Conservation (phyloP, 2,113 vertebrate species). For the Gadus macrocephalus region DNA sequence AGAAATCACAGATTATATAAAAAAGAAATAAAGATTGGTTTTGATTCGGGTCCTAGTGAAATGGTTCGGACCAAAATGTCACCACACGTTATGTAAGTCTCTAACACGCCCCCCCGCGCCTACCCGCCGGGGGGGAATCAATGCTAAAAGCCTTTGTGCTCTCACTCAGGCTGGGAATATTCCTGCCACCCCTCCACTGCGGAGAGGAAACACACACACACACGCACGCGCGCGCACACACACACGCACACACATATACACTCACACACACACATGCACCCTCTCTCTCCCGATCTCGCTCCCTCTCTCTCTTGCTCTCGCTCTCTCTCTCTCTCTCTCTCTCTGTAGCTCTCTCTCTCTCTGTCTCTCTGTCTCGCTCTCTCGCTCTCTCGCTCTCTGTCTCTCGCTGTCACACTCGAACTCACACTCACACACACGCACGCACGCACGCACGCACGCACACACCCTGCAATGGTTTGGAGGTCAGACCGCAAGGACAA, state of each 20-base stretch:
- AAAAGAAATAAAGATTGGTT: no score
- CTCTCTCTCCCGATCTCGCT: no score
- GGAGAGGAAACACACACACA: neutral
- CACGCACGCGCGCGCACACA: no score
- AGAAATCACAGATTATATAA: no score
- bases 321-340: no score
- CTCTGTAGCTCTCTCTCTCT: no score
- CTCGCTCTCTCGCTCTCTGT: neutral
- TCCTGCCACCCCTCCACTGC: constrained; percentile 28
- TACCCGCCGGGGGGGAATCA: constrained; percentile 51
- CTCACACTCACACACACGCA: neutral
- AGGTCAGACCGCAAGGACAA: constrained; percentile 67
- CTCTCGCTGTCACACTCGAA: neutral
- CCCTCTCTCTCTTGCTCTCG: no score
- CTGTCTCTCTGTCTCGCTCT: no score
- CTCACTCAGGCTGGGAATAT: constrained; percentile 58
- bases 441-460: constrained; percentile 9
- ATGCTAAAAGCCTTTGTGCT: constrained; percentile 72
- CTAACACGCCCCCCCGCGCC: constrained; percentile 22
- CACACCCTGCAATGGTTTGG: constrained; percentile 48
- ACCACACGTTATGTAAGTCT: constrained; percentile 18
- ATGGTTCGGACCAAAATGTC: no score
- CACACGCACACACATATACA: no score
- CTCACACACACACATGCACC: neutral
- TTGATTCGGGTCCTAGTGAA: no score